Conservation (phyloP, 2,797 vertebrate genomes). For the Typhlichthys subterraneus region DNA sequence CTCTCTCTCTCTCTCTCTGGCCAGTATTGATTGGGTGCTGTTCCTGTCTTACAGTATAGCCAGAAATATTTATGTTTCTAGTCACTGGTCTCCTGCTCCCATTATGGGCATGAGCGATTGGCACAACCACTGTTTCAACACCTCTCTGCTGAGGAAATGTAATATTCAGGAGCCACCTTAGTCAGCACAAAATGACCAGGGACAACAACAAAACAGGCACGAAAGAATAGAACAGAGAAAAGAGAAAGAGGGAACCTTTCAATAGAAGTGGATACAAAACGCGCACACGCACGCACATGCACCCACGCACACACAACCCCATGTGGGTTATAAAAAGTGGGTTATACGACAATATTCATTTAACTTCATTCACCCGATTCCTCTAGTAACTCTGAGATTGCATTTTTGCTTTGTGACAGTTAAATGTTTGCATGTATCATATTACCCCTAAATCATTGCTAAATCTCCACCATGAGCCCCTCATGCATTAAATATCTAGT, state of each 20-base stretch:
- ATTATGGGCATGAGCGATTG: conserved; percentile 74
- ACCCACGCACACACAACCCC: too few relatives aligned
- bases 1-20: conserved; percentile 1
- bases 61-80: conserved; percentile 70
- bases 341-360: too few relatives aligned
- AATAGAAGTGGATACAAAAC: conserved; percentile 5
- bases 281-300: too few relatives aligned
- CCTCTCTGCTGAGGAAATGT: conserved; percentile 60
- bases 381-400: too few relatives aligned
- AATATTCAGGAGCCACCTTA: conserved; percentile 72
- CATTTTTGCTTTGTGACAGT: too few relatives aligned
- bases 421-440: too few relatives aligned
- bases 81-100: conserved; percentile 60
- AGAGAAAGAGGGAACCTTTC: neutral
- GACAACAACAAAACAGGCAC: conserved; percentile 33
- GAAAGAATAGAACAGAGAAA: neutral
- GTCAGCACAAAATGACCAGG: conserved; percentile 72
- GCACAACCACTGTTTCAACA: conserved; percentile 68
- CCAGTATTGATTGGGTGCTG: conserved; percentile 59
- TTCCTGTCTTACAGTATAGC: conserved; percentile 56
- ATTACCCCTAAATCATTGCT: too few relatives aligned
- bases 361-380: too few relatives aligned
- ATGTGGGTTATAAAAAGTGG: too few relatives aligned
- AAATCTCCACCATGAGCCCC: too few relatives aligned
- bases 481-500: too few relatives aligned